These are phyloP conservation scores for Spodoptera exigua DNA, from an alignment of 2,888 invertebrate species.

Conservation along the genomic window DNA sequence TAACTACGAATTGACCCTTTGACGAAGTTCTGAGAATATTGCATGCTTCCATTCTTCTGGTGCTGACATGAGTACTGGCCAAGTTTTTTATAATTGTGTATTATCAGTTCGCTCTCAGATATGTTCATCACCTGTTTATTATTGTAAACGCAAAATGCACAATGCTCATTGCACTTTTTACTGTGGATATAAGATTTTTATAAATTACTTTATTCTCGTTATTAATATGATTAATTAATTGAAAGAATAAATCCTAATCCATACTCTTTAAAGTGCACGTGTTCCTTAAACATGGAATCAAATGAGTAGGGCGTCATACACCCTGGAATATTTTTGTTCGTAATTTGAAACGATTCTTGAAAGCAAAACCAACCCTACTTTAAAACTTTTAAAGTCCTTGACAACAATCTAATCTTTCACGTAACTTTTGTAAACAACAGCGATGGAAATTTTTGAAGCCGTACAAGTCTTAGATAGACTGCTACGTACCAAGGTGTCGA, in stretches of 20 bases:
- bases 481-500: conserved; percentile 6
- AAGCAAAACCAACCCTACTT: conserved; percentile 1
- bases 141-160: too few relatives aligned
- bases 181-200: too few relatives aligned
- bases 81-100: conserved; percentile 3
- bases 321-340: too few relatives aligned
- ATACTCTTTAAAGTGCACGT: too few relatives aligned
- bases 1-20: conserved; percentile 39
- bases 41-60: conserved; percentile 23
- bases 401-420: conserved; percentile 34
- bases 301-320: too few relatives aligned
- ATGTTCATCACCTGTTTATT: too few relatives aligned
- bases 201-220: too few relatives aligned
- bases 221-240: too few relatives aligned
- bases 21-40: conserved; percentile 25
- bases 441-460: conserved; percentile 20
- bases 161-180: too few relatives aligned
- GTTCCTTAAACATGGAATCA: too few relatives aligned
- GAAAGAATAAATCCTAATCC: too few relatives aligned
- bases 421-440: conserved; percentile 31
- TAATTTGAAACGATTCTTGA: conserved; percentile 11
- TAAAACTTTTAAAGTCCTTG: conserved; percentile 30
- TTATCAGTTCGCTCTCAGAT: too few relatives aligned
- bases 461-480: background rate
- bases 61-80: conserved; percentile 22